Base-by-base conservation (phyloP, 2,113 vertebrate species). In the Gambusia affinis region DNA sequence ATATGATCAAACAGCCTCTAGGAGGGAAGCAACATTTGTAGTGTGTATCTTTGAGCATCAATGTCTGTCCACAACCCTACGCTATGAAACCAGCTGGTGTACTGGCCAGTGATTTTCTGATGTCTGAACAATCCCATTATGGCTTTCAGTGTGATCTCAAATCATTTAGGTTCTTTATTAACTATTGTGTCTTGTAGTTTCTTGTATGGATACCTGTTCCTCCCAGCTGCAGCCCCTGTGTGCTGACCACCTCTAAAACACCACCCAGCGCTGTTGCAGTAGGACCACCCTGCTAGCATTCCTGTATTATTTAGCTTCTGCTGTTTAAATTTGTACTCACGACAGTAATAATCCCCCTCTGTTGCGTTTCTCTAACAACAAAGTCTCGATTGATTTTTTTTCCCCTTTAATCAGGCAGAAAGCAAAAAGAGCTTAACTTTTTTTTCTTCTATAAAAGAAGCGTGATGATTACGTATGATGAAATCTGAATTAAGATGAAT, bases 401-500 rank as follows among this genome's bases (percentile, higher is more conserved):
- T 27, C 27, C 27, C 27, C 62, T 74, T 80, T 60, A 81, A 83
- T 87, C 74, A 83, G 30, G 28, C 77, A 74, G 74, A 61, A 77
- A 60, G 69, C 70, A 83, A 75, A 87, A 83, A 67, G 39, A 76
- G 76, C 82, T 79, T 83, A 77, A 72, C 51, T 70, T 4, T 29
- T 54, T 37, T 60, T 70, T 72, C 33, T 78, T 76, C 78, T 30
- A 11, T 11, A 65, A 75, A 64, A 54, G 14, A 69, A 81, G 54
- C 72, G 71, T 67, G 61, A 80, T 82, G 87, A 83, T 76, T 86
- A 44, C 64, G 0, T 86, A 42, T 78, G 85, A 86, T 84, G 71
- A 76, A 90, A 87, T 84, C 75, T 76, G 80, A 84, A 79, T 87
- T 82, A 60, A 66, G 82, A 84, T 89, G 83, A 89, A 80, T 81